Evolutionary conservation across 2,797 vertebrate genomes (phyloP), one percentile per base, ranked within the genome.

Genomic region (Salarias fasciatus): DNA sequence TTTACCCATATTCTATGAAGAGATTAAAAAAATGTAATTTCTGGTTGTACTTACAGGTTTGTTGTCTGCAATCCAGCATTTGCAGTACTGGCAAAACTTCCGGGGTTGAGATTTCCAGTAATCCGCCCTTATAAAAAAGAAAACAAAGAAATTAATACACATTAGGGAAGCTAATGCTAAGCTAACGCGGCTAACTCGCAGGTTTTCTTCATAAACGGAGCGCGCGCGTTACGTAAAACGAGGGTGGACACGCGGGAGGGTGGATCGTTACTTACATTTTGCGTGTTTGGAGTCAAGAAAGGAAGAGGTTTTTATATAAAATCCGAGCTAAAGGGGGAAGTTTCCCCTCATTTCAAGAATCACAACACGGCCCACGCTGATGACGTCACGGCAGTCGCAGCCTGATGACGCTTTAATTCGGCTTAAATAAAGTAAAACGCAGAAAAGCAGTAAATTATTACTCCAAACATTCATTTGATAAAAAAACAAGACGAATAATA

Each of bases 41-140:
- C 1, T 7, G 5, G 9, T 7, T 2, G 12, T 1, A 87, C 96
- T 75, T 93, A 99, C 97, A 70, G 97, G 97, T 71, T 97, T 98
- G 80, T 99, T 99, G 87, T 99, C 97, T 3, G 97, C 96, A 86
- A 99, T 99, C 97, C 97, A 99, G 80, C 97, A 99, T 85, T 99
- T 99, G 92, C 97, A 99, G 86, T 99, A 98, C 82, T 96, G 95
- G 59, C 97, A 99, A 88, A 99, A 98, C 70, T 99, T 99, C 91
- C 96, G 96, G 30, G 97, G 97, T 53, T 99, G 97, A 14, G 97
- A 99, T 78, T 99, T 99, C 97, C 97, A 99, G 88, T 97, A 98
- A 73, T 99, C 97, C 18, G 97, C 95, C 97, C 97, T 99, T 45
- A 40, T 69, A 65, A 63, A 62, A 43, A 42, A 45, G 35, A 33